phyloP scores from a whole-genome alignment of 2,888 invertebrate genomes.

The Agrochola circellaris region DNA sequence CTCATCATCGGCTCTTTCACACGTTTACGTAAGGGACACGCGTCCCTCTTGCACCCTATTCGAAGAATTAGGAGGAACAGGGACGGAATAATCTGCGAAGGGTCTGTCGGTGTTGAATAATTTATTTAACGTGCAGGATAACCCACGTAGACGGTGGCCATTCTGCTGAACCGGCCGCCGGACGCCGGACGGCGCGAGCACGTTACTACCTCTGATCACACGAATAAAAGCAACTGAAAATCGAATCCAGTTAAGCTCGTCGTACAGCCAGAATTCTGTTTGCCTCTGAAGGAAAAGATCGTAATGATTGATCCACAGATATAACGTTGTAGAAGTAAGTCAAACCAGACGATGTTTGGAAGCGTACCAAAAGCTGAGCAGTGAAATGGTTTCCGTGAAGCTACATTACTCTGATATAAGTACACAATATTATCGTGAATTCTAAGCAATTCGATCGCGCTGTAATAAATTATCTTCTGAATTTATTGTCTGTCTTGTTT shows the following conservation, averaged over 20 bases:
- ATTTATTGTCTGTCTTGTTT: conserved; percentile 52
- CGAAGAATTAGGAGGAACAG: conserved; percentile 58
- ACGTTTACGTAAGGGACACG: conserved; percentile 59
- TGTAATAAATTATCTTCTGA: conserved; percentile 53
- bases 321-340: conserved; percentile 12
- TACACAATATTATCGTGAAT: conserved; percentile 50
- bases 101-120: conserved; percentile 73
- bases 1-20: conserved; percentile 56
- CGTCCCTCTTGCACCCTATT: conserved; percentile 44
- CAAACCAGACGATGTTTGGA: conserved; percentile 57
- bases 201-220: conserved; percentile 10
- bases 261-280: background rate
- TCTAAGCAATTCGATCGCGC: conserved; percentile 41
- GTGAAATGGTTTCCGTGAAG: conserved; percentile 53
- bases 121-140: conserved; percentile 70
- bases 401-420: conserved; percentile 45
- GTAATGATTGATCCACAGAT: conserved; percentile 50
- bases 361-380: conserved; percentile 60
- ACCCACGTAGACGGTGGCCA: conserved; percentile 55
- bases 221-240: conserved; percentile 25
- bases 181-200: background rate
- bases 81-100: conserved; percentile 66
- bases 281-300: conserved; percentile 35
- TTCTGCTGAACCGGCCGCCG: conserved; percentile 44
- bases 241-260: background rate